Base-by-base conservation (phyloP, 2,113 vertebrate species). In the Nettapus auritus region DNA sequence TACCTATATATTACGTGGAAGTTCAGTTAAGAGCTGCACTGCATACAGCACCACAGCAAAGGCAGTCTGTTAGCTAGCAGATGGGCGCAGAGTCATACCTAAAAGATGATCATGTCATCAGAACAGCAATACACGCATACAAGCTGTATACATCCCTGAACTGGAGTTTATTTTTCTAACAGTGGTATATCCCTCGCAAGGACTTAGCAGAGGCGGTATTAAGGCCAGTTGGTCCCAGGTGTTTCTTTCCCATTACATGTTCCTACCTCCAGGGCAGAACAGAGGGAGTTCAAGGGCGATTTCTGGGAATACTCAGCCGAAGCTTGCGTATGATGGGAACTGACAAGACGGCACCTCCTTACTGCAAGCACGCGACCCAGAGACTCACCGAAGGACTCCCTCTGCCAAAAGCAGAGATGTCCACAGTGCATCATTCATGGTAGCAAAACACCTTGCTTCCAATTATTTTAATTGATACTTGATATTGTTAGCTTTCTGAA, bases 151-250 rank as follows among this genome's bases (percentile, higher is more conserved):
- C 42, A 56, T 3, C 40, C 28, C 71, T 38, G 36, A 50, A 25
- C 26, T 20, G 31, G 53, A 73, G 26, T 62, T 66, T 19, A 8
- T 63, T 69, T 76, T 36, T n/a, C 48, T 34, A 40, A 22, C 33
- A 29, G 59, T 2, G 52, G n/a, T 6, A 20, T 42, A 20, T 38
- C 34, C 55, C 52, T 34, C 7, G 17, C 23, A 56, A 25, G 42
- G 59, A 31, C 10, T 10, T 8, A 12, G 52, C 38, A 40, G 62
- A 53, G 26, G 46, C 0, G 3, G 42, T 36, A 38, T 34, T 33
- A 89, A 80, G 96, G 89, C n/a, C 94, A 80, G 19, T 17, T 88
- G 75, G 80, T 88, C 89, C 91, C 91, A 79, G 67, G 89, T 85
- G 93, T 73, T 88, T 74, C 78, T 76, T 53, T 85, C 57, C 82